Base-by-base conservation (phyloP, 1,140 invertebrate species). In the Nymphalis io region DNA sequence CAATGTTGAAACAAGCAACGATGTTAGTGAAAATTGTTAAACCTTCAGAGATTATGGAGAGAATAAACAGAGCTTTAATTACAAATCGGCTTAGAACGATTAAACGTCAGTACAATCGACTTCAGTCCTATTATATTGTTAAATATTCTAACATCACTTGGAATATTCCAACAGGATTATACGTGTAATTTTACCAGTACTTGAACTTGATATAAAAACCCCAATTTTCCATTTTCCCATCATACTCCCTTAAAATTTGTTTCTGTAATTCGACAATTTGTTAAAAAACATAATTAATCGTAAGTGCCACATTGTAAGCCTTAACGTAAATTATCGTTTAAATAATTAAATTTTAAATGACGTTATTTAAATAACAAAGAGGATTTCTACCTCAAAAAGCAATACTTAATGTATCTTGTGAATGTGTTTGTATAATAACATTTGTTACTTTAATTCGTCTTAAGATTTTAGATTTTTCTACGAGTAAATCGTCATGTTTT, bases 21-120 rank as follows among this genome's bases (percentile, higher is more conserved):
- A 67, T 60, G 51, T 44, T 51, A 59, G 42, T 39, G 61, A 20
- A 27, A 51, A 18, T 65, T 71, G 69, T 71, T 71, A 38, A 65
- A 60, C 44, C 62, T 61, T 66, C 46, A 71, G 69, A 71, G 69
- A 71, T 66, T 71, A 66, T 65, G 61, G 57, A 46, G 57, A 55
- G 42, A 65, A 53, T 57, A 44, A 42, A 44, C 33, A 48, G 46
- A 63, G 60, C 60, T 63, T 63, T 53, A 63, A 63, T 51, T 63
- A 63, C 27, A 21, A 38, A 51, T 48, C 42, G 44, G 51, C 27
- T 55, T 55, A 55, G 23, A 55, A 27, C 20, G 23, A 55, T 51
- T 51, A 10, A 55, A 55, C 51, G 20, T 55, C 51, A 55, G 21
- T 55, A 55, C 51, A 55, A 55, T 55, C 51, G 21, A 27, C 18